A percentile compares a stretch with the other conserved stretches of the same genome.
These are phyloP conservation scores for Xylota segnis DNA, from an alignment of 2,888 invertebrate species.

Conservation along the genomic window DNA sequence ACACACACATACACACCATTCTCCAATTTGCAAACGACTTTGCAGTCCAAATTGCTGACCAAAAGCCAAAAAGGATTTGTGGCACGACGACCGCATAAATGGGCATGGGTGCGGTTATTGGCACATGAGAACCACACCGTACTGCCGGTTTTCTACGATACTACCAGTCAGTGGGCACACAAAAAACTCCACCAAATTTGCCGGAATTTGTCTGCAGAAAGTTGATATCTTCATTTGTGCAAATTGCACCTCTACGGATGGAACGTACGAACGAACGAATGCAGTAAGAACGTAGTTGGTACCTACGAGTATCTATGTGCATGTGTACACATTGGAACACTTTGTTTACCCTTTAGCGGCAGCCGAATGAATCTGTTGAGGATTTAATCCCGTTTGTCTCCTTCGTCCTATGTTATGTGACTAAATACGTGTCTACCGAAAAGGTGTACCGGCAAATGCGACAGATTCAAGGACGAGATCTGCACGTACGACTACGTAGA, in stretches of 20 bases:
- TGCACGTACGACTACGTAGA: neutral
- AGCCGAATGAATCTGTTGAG: slow-evolving; percentile 72
- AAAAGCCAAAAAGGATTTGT: slow-evolving; percentile 69
- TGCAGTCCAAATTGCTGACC: slow-evolving; percentile 75
- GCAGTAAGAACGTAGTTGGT: slow-evolving; percentile 11
- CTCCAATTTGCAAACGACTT: slow-evolving; percentile 70
- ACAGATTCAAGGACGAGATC: slow-evolving; percentile 40
- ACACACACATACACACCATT: slow-evolving; percentile 20
- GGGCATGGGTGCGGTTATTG: slow-evolving; percentile 70
- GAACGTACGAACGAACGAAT: slow-evolving; percentile 1
- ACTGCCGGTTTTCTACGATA: slow-evolving; percentile 10
- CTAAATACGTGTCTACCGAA: slow-evolving; percentile 63
- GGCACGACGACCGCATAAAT: slow-evolving; percentile 63
- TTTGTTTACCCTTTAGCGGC: slow-evolving; percentile 73
- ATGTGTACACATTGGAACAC: slow-evolving; percentile 70
- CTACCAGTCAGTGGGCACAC: slow-evolving; percentile 33
- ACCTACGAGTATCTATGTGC: slow-evolving; percentile 36
- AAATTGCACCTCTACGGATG: slow-evolving; percentile 58
- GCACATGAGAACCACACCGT: slow-evolving; percentile 57
- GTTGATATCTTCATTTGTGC: slow-evolving; percentile 75
- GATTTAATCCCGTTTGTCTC: slow-evolving; percentile 63
- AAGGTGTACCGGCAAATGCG: slow-evolving; percentile 39
- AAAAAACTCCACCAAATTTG: slow-evolving; percentile 63
- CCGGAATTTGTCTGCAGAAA: slow-evolving; percentile 74
- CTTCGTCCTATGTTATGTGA: slow-evolving; percentile 55